Conservation (phyloP, 2,888 invertebrate species). For the Xanthorhoe spadicearia region DNA sequence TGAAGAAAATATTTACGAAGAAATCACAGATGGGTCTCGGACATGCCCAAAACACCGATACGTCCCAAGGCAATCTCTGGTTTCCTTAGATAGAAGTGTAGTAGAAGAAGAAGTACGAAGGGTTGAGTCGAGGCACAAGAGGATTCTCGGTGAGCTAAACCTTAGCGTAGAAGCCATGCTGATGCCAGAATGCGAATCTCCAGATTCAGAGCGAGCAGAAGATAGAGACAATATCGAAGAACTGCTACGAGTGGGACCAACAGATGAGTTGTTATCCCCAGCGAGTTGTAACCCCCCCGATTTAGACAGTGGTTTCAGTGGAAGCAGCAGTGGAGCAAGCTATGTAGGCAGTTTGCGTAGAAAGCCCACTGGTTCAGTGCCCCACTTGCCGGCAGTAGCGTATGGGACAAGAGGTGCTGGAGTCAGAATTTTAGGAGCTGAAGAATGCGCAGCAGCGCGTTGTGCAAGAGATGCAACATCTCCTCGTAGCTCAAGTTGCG, state of each 20-base stretch:
- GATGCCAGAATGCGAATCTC: constrained; percentile 91
- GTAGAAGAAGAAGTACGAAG: constrained; percentile 93
- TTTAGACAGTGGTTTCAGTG: constrained; percentile 93
- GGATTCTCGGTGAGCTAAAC: constrained; percentile 93
- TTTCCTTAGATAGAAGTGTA: constrained; percentile 88
- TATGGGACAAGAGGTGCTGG: constrained; percentile 82
- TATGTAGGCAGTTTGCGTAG: constrained; percentile 89
- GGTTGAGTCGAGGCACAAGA: constrained; percentile 92
- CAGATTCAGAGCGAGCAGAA: constrained; percentile 87
- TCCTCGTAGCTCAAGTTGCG: constrained; percentile 79
- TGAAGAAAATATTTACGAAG: constrained; percentile 93
- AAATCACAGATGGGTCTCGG: constrained; percentile 88
- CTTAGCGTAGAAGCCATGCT: constrained; percentile 95
- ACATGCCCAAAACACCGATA: constrained; percentile 81
- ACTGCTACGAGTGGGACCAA: constrained; percentile 88
- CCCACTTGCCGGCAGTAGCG: constrained; percentile 80
- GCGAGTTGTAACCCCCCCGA: constrained; percentile 87
- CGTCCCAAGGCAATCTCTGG: constrained; percentile 85
- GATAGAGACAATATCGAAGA: constrained; percentile 87
- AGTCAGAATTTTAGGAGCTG: constrained; percentile 77
- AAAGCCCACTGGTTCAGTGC: constrained; percentile 79
- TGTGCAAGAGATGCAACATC: constrained; percentile 73
- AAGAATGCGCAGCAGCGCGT: constrained; percentile 71
- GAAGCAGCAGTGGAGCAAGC: constrained; percentile 92
- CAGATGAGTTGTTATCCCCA: constrained; percentile 89